Base-by-base conservation (phyloP, 2,888 invertebrate species). In the Notocelia uddmanniana region DNA sequence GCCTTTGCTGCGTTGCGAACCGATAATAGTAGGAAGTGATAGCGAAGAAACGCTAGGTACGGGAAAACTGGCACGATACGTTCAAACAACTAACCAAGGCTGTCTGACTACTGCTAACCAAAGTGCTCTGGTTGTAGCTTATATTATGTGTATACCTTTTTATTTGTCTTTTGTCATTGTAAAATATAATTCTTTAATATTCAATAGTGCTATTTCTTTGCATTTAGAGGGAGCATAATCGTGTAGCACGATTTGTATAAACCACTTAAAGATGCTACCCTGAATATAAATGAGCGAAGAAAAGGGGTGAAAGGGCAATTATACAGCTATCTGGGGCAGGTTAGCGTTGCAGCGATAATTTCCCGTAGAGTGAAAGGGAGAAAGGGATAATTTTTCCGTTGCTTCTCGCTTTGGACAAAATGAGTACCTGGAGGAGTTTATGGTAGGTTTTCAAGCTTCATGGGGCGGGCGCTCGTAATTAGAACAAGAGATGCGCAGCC, bases 11-110 rank as follows among this genome's bases (percentile, higher is more conserved):
- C 85, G 87, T 89, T 87, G 83, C 83, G 76, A 85, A 86, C 85
- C 85, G 88, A 91, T 92, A 91, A 88, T 88, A 81, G 88, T 87
- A 89, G 89, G 89, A 91, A 90, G 86, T 85, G 91, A 91, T 91
- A 91, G 85, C 83, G 74, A 75, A 80, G 80, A 79, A 83, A 83
- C 78, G 77, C 78, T 68, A n/a, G n/a, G n/a, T n/a, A 54, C 67
- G 60, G 80, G 80, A 83, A 84, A 90, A 88, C 86, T 88, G 83
- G 86, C 84, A 86, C 87, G 83, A 76, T 82, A 80, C 79, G 83
- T 84, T 83, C 80, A 78, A 82, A 83, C 78, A 76, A 70, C 77
- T 85, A 82, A 83, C 81, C 78, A 82, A 79, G 76, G 76, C 73
- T 76, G 75, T 75, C 81, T 83, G 83, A 87, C 86, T 84, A 83